Base-by-base conservation (phyloP, 2,888 invertebrate species). In the Serrognathus titanus region DNA sequence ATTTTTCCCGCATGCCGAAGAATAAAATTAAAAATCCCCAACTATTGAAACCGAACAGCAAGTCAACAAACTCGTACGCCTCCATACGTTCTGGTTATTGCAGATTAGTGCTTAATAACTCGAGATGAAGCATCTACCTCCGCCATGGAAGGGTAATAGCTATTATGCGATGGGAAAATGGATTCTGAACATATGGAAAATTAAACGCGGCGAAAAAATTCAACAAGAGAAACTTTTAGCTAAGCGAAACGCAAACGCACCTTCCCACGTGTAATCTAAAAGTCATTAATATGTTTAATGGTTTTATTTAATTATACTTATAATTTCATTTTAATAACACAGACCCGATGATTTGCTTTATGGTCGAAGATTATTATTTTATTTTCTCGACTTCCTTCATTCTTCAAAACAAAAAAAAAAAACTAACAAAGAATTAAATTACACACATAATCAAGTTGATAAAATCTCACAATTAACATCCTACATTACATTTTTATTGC, bases 41-140 rank as follows among this genome's bases (percentile, higher is more conserved):
- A 55, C 51, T 54, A 47, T 48, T 53, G 53, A 46, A 53, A 51
- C 55, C 10, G 57, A 55, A 50, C 53, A 38, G 51, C 53, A 51
- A 61, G 59, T 62, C 62, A 62, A 61, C 63, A 63, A 61, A 63
- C 63, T 55, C 58, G 54, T 58, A 52, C 57, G 58, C 58, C 60
- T 54, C 60, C 63, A 61, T 60, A 61, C 55, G 60, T 62, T 61
- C 64, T 57, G 66, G 66, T 70, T 69, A 71, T 68, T 69, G 68
- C 71, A 69, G 70, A 69, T 71, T 71, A 71, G 66, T 63, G 66
- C 63, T 68, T 70, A 70, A 70, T 70, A 69, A 69, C 69, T 67
- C 57, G 65, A 66, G 67, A 65, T 70, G 67, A 66, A 67, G 64
- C 57, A 63, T 62, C 53, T 58, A 57, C 57, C 51, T 39, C 51